Conservation (phyloP, 2,797 vertebrate species). For the Melopsittacus undulatus region DNA sequence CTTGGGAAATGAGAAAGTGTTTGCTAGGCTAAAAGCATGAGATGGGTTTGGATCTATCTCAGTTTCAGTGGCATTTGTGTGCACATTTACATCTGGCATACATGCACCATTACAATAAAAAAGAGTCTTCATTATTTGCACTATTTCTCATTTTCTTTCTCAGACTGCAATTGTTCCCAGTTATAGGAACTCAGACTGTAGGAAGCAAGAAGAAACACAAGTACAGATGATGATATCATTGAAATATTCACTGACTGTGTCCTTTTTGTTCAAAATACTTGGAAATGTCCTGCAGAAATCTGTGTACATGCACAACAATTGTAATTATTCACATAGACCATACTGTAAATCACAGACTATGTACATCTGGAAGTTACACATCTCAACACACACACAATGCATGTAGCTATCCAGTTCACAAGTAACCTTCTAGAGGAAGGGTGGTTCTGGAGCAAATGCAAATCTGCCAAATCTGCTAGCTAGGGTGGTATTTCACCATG, state of each 20-base stretch:
- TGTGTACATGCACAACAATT: neutral
- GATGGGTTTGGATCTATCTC: slow-evolving; percentile 25
- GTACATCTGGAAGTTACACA: neutral
- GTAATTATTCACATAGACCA: neutral
- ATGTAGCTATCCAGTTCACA: neutral
- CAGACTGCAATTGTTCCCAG: neutral
- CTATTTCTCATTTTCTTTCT: slow-evolving; percentile 18
- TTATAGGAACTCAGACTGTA: neutral
- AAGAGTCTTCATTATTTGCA: slow-evolving; percentile 34
- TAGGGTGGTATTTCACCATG: neutral
- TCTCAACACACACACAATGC: neutral
- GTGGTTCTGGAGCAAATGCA: neutral
- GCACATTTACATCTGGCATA: slow-evolving; percentile 39
- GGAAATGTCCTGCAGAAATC: slow-evolving; percentile 38
- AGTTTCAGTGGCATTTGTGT: slow-evolving; percentile 45
- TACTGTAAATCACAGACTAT: neutral
- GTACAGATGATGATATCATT: neutral
- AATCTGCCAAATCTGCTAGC: neutral
- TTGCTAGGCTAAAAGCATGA: slow-evolving; percentile 32
- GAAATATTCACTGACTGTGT: slow-evolving; percentile 31
- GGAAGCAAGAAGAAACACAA: slow-evolving; percentile 13
- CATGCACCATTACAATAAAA: neutral
- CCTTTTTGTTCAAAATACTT: slow-evolving; percentile 17
- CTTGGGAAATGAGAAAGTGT: slow-evolving; percentile 19
- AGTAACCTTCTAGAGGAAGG: neutral